phyloP scores from a whole-genome alignment of 2,888 invertebrate genomes.

The Mycalesis mineus region DNA sequence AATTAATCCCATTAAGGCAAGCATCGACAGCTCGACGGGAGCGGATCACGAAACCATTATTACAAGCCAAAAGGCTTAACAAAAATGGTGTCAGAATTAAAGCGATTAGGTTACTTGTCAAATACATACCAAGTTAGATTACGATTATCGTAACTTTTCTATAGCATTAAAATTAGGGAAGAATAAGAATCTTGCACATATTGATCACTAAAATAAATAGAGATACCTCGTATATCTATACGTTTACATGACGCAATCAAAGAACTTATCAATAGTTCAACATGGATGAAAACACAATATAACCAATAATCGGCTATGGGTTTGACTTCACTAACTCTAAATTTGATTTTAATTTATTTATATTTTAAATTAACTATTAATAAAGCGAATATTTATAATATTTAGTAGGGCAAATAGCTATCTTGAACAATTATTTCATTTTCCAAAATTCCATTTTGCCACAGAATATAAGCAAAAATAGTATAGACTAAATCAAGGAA shows the following conservation, averaged over 20 bases:
- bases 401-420: conserved; percentile 63
- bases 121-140: conserved; percentile 30
- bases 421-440: conserved; percentile 43
- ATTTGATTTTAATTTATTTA: conserved; percentile 20
- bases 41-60: conserved; percentile 13
- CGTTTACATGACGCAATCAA: conserved; percentile 75
- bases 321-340: conserved; percentile 40
- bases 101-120: conserved; percentile 66
- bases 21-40: not conserved
- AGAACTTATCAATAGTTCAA: conserved; percentile 59
- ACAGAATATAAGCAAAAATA: conserved; percentile 12
- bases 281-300: conserved; percentile 65
- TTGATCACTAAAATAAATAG: conserved; percentile 36
- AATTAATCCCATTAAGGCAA: not conserved
- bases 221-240: conserved; percentile 50
- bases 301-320: conserved; percentile 52
- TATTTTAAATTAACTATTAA: not conserved
- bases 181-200: conserved; percentile 23
- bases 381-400: conserved; percentile 33
- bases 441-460: conserved; percentile 34
- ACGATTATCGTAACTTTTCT: not conserved
- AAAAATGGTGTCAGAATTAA: conserved; percentile 68
- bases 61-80: conserved; percentile 50
- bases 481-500: no score
- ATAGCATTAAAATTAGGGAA: conserved; percentile 16